phyloP scores from a whole-genome alignment of 2,113 vertebrate genomes.

The Chunga burmeisteri region DNA sequence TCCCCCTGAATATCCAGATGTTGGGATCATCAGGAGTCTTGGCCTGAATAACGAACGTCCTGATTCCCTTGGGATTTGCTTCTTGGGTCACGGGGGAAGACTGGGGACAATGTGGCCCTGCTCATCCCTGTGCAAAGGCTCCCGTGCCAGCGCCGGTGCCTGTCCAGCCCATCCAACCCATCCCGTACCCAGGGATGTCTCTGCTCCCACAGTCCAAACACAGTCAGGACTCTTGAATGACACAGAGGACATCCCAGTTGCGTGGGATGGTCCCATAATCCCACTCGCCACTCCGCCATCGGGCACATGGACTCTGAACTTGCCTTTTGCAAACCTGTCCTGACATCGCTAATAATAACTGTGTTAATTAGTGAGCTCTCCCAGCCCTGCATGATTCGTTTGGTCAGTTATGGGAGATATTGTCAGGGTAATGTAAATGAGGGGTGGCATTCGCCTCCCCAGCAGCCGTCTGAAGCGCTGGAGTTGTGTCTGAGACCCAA shows the following conservation, averaged over 20 bases:
- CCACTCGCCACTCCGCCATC: accelerated
- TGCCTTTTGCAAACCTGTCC: conserved; percentile 7
- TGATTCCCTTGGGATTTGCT: background rate
- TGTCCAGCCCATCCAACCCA: background rate
- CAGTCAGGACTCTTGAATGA: background rate
- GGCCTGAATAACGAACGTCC: background rate
- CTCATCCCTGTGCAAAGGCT: background rate
- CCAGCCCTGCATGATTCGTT: background rate
- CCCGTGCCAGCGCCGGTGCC: background rate
- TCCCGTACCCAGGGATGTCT: background rate
- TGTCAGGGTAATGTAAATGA: background rate
- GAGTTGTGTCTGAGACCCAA: background rate
- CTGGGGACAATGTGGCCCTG: accelerated
- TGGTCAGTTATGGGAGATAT: background rate
- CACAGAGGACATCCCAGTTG: background rate
- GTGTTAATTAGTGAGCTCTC: conserved; percentile 17
- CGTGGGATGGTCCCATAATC: background rate
- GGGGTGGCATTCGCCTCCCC: background rate
- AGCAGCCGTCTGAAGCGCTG: background rate
- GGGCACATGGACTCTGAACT: background rate
- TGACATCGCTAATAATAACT: conserved; percentile 22
- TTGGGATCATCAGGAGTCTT: background rate
- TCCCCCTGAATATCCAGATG: background rate
- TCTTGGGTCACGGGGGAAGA: background rate
- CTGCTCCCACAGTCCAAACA: background rate